These are phyloP conservation scores for Mycalesis mineus DNA, from an alignment of 2,888 invertebrate genomes.

Conservation along the genomic window DNA sequence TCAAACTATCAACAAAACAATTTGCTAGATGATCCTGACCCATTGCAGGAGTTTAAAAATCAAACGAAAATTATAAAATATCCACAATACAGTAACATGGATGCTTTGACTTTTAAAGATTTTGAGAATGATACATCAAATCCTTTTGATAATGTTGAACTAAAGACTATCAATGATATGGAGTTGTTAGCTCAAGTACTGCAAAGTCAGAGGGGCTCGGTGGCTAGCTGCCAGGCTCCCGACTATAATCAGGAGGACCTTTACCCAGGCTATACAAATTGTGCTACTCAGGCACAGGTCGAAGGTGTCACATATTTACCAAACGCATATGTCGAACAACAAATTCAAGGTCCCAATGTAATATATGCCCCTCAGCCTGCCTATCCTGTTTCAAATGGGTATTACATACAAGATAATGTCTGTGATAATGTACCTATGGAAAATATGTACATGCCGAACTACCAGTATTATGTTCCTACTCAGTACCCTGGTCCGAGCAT, in stretches of 20 bases:
- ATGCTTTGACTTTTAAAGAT: constrained; percentile 81
- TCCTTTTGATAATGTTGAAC: constrained; percentile 94
- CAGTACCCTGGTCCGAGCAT: constrained; percentile 44
- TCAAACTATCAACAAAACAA: constrained; percentile 53
- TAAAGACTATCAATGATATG: constrained; percentile 95
- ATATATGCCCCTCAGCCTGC: constrained; percentile 60
- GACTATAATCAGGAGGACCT: constrained; percentile 44
- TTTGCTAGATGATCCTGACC: constrained; percentile 70
- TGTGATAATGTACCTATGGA: constrained; percentile 50
- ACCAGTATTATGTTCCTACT: constrained; percentile 61
- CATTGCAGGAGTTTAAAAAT: constrained; percentile 58
- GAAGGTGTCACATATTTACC: constrained; percentile 61
- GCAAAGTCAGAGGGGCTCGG: constrained; percentile 60
- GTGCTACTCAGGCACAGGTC: constrained; percentile 58
- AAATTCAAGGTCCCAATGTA: constrained; percentile 50
- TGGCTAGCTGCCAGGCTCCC: constrained; percentile 45
- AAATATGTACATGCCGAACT: constrained; percentile 59
- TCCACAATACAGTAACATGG: constrained; percentile 58
- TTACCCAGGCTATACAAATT: constrained; percentile 48
- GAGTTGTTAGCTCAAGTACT: constrained; percentile 91
- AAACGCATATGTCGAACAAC: constrained; percentile 58
- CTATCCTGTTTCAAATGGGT: constrained; percentile 57
- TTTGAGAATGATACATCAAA: constrained; percentile 95
- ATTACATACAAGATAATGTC: constrained; percentile 50
- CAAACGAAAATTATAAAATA: constrained; percentile 53